Percentiles rank a stretch among this genome's conserved stretches.
Conservation (phyloP, 2,113 vertebrate genomes). For the Ia io region DNA sequence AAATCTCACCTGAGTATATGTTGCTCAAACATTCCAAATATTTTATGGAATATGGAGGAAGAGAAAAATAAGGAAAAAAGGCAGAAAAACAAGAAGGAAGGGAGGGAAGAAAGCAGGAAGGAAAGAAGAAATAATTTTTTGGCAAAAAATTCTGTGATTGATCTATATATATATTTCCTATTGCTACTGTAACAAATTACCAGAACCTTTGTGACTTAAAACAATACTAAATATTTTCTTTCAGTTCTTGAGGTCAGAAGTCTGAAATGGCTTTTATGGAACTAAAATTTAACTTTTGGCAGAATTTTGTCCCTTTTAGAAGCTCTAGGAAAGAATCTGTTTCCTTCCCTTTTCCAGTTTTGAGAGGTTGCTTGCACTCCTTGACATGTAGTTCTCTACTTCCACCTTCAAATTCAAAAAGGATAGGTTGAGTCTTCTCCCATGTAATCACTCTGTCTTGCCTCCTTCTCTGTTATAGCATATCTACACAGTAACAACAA, state of each 20-base stretch:
- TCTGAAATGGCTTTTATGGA: background rate
- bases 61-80: background rate
- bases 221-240: background rate
- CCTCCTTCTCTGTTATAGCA: background rate
- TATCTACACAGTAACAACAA: background rate
- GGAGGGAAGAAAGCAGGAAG: background rate
- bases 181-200: background rate
- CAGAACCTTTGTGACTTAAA: background rate
- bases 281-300: background rate
- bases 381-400: background rate
- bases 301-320: background rate
- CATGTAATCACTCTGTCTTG: background rate
- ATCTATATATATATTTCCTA: background rate
- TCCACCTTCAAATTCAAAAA: slow-evolving; percentile 16
- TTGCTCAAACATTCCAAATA: background rate
- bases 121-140: background rate
- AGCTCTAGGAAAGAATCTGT: background rate
- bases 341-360: background rate
- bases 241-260: background rate
- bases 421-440: background rate
- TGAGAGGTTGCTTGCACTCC: background rate
- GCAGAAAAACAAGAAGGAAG: background rate
- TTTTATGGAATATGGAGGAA: background rate
- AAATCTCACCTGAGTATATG: background rate
- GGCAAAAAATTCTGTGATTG: background rate